Conservation (phyloP, 2,888 invertebrate genomes). For the Drosophila atripex region DNA sequence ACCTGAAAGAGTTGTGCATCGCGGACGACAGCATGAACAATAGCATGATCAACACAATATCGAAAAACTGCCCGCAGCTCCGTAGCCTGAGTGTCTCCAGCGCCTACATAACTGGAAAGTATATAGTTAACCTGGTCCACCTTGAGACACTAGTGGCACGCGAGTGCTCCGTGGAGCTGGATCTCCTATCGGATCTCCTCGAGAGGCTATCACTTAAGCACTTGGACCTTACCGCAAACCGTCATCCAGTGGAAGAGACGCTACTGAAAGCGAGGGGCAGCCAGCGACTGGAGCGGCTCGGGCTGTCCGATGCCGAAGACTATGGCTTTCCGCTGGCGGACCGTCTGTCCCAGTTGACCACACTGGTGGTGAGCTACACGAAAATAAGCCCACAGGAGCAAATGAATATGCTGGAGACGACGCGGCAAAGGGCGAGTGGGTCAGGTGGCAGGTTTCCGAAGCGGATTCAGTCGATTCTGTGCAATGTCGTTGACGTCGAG, state of each 20-base stretch:
- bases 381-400: conserved; percentile 48
- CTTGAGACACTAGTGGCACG: conserved; percentile 59
- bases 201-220: conserved; percentile 49
- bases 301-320: conserved; percentile 60
- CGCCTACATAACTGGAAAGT: conserved; percentile 62
- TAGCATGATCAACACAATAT: conserved; percentile 62
- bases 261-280: conserved; percentile 49
- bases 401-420: conserved; percentile 49
- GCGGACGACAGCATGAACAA: conserved; percentile 63
- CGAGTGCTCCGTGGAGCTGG: conserved; percentile 60
- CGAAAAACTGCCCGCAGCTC: conserved; percentile 51
- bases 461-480: conserved; percentile 58
- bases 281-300: conserved; percentile 49
- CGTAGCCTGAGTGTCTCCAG: conserved; percentile 63
- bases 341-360: conserved; percentile 46
- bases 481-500: conserved; percentile 67
- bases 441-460: conserved; percentile 42
- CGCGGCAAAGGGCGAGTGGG: conserved; percentile 39
- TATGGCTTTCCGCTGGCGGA: conserved; percentile 64
- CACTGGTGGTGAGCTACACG: conserved; percentile 64
- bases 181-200: conserved; percentile 49
- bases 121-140: conserved; percentile 44
- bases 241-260: conserved; percentile 51
- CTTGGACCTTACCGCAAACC: conserved; percentile 56
- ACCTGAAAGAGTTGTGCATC: conserved; percentile 60